These are phyloP conservation scores for Zaprionus obscuricornis DNA, from an alignment of 2,888 invertebrate species.

Conservation along the genomic window DNA sequence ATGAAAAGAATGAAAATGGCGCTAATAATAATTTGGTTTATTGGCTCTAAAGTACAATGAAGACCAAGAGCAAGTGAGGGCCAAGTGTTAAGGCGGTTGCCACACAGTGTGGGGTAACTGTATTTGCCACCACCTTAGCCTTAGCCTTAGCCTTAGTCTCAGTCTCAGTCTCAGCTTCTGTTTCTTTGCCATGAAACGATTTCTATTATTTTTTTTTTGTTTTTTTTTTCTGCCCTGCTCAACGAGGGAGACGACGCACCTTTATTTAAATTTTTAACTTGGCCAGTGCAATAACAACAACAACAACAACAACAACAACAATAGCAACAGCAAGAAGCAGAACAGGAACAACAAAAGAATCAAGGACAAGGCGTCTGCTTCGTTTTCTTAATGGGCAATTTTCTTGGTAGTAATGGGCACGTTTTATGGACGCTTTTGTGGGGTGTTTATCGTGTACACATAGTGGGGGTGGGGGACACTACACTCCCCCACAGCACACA, in stretches of 20 bases:
- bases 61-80: too few species aligned
- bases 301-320: slow-evolving; percentile 10
- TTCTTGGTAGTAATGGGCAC: slow-evolving; percentile 80
- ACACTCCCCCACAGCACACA: not conserved
- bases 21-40: slow-evolving; percentile 83
- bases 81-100: slow-evolving; percentile 57
- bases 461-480: slow-evolving; percentile 19
- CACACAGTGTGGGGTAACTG: slow-evolving; percentile 16
- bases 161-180: too few species aligned
- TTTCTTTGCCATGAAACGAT: too few species aligned
- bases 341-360: slow-evolving; percentile 11
- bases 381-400: slow-evolving; percentile 81
- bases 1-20: slow-evolving; percentile 69
- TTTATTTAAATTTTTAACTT: slow-evolving; percentile 77
- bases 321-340: slow-evolving; percentile 7
- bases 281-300: slow-evolving; percentile 48
- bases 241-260: slow-evolving; percentile 68
- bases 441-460: slow-evolving; percentile 79
- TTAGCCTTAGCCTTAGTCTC: too few species aligned
- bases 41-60: slow-evolving; percentile 81
- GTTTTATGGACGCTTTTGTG: slow-evolving; percentile 81
- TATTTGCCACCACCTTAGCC: not conserved
- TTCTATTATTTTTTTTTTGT: slow-evolving; percentile 42
- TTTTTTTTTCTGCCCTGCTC: slow-evolving; percentile 26
- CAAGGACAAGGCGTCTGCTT: slow-evolving; percentile 51